Conservation (phyloP, 1,140 invertebrate genomes). For the Lepidurus packardi region DNA sequence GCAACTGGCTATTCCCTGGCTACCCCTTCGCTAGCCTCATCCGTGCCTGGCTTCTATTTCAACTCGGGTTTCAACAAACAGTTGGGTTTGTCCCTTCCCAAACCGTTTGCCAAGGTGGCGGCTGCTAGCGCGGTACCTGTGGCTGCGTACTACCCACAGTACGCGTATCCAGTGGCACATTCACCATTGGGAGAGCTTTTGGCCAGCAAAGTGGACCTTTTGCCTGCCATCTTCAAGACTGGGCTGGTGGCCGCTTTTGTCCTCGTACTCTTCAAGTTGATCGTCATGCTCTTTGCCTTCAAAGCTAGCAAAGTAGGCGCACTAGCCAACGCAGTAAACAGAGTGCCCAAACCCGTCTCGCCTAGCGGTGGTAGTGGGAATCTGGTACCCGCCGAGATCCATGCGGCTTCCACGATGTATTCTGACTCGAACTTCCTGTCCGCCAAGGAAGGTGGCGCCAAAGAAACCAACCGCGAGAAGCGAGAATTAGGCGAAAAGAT, state of each 20-base stretch:
- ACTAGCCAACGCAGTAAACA: not conserved
- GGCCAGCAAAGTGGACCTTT: conserved; percentile 30
- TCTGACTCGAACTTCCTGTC: not conserved
- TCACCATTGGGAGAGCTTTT: conserved; percentile 30
- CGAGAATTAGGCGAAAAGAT: not conserved
- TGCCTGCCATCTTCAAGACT: conserved; percentile 31
- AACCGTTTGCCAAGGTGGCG: not conserved
- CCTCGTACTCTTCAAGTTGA: conserved; percentile 28
- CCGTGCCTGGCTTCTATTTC: conserved; percentile 31
- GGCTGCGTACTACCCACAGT: not conserved
- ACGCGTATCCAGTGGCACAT: not conserved
- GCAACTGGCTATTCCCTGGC: not conserved
- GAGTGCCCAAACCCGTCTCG: not conserved
- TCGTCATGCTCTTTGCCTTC: conserved; percentile 22
- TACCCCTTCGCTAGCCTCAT: not conserved
- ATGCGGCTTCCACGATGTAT: not conserved
- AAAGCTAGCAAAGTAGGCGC: not conserved
- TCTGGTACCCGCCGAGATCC: not conserved
- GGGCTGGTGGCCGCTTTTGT: conserved; percentile 28
- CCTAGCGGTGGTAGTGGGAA: not conserved
- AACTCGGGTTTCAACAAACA: conserved; percentile 32
- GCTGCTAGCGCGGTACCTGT: not conserved
- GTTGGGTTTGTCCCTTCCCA: not conserved
- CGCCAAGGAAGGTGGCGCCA: not conserved
- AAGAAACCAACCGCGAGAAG: not conserved